Conservation (phyloP, 2,113 vertebrate genomes). For the Zeus faber region DNA sequence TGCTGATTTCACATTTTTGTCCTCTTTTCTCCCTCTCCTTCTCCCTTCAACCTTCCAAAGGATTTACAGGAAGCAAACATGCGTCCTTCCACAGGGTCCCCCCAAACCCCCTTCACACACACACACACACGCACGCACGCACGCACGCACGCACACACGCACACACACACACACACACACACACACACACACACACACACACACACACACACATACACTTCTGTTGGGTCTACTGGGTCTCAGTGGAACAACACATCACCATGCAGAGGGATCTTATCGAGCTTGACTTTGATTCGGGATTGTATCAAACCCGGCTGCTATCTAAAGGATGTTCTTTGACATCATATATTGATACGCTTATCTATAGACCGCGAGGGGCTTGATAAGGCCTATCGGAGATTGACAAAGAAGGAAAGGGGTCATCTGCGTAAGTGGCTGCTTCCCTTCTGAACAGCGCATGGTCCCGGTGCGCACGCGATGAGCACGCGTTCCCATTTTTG, state of each 20-base stretch:
- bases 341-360: constrained; percentile 20
- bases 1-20: background rate
- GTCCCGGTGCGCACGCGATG: too few species aligned
- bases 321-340: constrained; percentile 35
- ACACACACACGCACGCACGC: background rate
- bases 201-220: background rate
- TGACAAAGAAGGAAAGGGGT: constrained; percentile 10
- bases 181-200: constrained; percentile 6
- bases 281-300: constrained; percentile 18
- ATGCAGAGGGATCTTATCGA: constrained; percentile 9
- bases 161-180: constrained; percentile 4
- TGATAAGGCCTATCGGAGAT: constrained; percentile 21
- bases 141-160: constrained; percentile 10
- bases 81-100: background rate
- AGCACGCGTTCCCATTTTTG: too few species aligned
- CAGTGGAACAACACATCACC: constrained; percentile 14
- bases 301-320: constrained; percentile 13
- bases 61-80: constrained; percentile 8
- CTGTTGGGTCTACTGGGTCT: background rate
- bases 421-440: constrained; percentile 9
- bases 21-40: background rate
- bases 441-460: background rate
- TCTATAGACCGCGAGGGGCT: constrained; percentile 12
- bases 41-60: background rate
- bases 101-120: background rate